These are phyloP conservation scores for Octopus sinensis DNA, from an alignment of 1,140 invertebrate genomes.

Conservation along the genomic window DNA sequence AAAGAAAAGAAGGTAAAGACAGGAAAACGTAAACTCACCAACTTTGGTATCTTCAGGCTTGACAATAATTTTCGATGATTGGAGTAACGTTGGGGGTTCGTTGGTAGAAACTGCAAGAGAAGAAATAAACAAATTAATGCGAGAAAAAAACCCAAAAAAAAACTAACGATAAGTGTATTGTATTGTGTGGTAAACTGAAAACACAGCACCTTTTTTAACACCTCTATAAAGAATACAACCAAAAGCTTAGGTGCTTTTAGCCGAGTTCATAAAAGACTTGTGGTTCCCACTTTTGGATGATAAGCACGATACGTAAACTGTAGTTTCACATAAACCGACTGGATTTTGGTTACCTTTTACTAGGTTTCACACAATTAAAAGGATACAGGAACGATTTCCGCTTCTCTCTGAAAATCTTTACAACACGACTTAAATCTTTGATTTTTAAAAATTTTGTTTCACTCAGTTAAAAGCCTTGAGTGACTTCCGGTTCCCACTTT, in stretches of 20 bases:
- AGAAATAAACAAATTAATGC: background rate
- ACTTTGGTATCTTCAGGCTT: slow-evolving; percentile 4
- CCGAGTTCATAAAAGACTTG: background rate
- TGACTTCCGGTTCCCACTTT: too few relatives aligned
- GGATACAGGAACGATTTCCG: too few relatives aligned
- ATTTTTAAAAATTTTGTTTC: too few relatives aligned
- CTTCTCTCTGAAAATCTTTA: too few relatives aligned
- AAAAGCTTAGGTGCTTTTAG: background rate
- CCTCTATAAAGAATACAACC: background rate
- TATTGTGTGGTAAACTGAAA: background rate
- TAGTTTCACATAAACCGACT: too few relatives aligned
- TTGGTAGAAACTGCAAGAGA: background rate
- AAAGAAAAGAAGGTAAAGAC: background rate
- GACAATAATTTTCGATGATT: background rate
- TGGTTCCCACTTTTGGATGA: background rate
- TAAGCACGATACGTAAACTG: too few relatives aligned
- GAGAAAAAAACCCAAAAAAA: background rate
- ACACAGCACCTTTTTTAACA: background rate
- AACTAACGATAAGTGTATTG: background rate
- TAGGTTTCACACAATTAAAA: too few relatives aligned
- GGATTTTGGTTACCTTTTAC: too few relatives aligned
- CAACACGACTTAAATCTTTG: too few relatives aligned
- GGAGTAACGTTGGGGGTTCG: background rate
- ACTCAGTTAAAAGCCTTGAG: too few relatives aligned
- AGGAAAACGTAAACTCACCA: background rate